Base-by-base conservation (phyloP, 2,113 vertebrate genomes). In the Cranoglanis bouderius region DNA sequence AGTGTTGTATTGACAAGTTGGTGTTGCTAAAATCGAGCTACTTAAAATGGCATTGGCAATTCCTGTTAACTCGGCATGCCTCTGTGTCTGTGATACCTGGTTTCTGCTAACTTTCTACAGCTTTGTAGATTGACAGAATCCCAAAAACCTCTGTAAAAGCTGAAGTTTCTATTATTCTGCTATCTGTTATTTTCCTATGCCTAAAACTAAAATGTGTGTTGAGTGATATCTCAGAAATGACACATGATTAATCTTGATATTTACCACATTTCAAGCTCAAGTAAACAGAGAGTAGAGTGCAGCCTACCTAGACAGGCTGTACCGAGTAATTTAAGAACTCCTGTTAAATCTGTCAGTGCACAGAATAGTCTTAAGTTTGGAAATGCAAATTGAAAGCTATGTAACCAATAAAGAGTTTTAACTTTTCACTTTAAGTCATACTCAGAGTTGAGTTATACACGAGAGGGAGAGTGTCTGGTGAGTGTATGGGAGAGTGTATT, bases 1-100 rank as follows among this genome's bases (percentile, higher is more conserved):
- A 82, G 75, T 82, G 78, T 59, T 59, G 51, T 57, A 38, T 57
- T 57, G 51, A 82, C 80, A 82, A 82, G 4, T 32, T 38, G 32
- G n/a, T 82, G 32, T 53, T 59, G 32, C n/a, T 82, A 6, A 82
- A 82, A 24, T 82, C 53, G 9, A 82, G 51, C 38, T 82, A 38
- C 51, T 24, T 57, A 81, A 81, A 35, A 55, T 32, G 49, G 0
- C 21, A 82, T 57, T 82, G 51, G 4, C 32, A 57, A 82, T 80
- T 32, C 14, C 6, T n/a, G 29, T 80, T 80, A 80, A 53, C 18
- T 35, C n/a, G 55, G 19, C n/a, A 81, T 55, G 49, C 7, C n/a
- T 81, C 18, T 8, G 29, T 19, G 29, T 51, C 26, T 19, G 46
- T 32, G 2, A 80, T 80, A 18, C 46, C 16, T 32, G 6, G 26